Evolutionary conservation across 2,113 vertebrate species (phyloP).

Genomic region (Brachyhypopomus occidentalis): DNA sequence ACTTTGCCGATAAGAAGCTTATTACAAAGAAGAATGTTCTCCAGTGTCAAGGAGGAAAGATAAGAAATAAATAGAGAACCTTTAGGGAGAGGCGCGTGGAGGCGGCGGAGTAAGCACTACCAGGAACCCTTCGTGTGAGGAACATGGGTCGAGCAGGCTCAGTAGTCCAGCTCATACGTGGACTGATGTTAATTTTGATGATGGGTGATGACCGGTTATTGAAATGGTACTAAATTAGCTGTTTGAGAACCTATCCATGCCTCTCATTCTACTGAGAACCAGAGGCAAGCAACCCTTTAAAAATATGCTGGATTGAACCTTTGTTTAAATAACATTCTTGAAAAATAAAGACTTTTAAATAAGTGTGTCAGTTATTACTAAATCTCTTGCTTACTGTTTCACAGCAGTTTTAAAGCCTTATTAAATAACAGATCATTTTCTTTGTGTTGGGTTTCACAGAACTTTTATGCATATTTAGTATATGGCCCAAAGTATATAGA

Average conservation of each 20-base stretch:
- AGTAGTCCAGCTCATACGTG: background rate
- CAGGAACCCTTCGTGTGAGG: background rate
- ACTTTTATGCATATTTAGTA: too few species aligned
- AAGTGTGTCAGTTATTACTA: background rate
- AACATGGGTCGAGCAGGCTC: background rate
- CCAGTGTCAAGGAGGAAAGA: background rate
- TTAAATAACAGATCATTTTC: too few species aligned
- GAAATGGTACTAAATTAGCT: constrained; percentile 21
- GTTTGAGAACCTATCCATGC: background rate
- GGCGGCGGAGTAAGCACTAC: background rate
- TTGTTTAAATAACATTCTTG: background rate
- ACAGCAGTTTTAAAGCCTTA: background rate
- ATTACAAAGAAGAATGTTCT: background rate
- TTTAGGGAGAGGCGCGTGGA: background rate
- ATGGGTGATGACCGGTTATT: constrained; percentile 5
- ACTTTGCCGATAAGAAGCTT: background rate
- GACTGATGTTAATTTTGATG: background rate
- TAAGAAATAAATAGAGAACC: background rate
- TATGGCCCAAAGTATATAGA: too few species aligned
- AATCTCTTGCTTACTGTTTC: too few species aligned
- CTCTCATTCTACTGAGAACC: background rate
- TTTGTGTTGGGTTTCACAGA: background rate
- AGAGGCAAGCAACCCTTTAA: background rate
- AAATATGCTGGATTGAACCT: constrained; percentile 31
- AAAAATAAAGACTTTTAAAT: constrained; percentile 37